A percentile compares a stretch with the other conserved stretches of the same genome.
phyloP scores from a whole-genome alignment of 2,888 invertebrate species.

The Troglohyphantes excavatus region DNA sequence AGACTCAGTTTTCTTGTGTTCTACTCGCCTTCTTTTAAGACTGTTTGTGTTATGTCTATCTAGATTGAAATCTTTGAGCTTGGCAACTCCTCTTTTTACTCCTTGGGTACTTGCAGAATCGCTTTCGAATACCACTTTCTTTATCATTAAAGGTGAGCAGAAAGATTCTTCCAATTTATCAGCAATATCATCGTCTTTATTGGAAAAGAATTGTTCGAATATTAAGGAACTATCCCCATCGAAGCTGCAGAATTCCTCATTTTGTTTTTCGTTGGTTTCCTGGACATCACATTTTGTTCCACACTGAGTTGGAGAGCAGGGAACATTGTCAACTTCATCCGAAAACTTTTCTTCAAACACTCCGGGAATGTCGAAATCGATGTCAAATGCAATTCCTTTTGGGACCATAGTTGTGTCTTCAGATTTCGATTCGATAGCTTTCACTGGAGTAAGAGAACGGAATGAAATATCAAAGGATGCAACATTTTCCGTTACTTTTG shows the following conservation, averaged over 20 bases:
- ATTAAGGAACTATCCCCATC: constrained; percentile 30
- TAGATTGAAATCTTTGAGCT: background rate
- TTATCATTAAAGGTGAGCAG: constrained; percentile 46
- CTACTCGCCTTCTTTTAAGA: background rate
- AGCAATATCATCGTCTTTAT: background rate
- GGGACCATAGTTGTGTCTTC: background rate
- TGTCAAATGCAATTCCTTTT: constrained; percentile 50
- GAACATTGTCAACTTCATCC: background rate
- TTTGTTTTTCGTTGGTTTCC: background rate
- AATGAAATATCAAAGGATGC: constrained; percentile 22
- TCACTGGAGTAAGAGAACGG: too few relatives aligned
- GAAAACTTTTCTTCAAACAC: constrained; percentile 15
- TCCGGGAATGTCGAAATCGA: constrained; percentile 53
- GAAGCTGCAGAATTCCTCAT: background rate
- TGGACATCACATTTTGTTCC: background rate
- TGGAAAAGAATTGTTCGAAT: constrained; percentile 39
- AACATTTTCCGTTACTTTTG: background rate
- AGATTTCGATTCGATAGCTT: background rate
- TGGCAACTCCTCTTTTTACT: background rate
- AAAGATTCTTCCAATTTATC: constrained; percentile 38
- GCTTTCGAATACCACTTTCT: constrained; percentile 52
- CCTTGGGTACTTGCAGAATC: background rate
- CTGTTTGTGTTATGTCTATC: background rate
- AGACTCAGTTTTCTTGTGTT: constrained; percentile 2
- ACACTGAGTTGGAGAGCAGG: too few relatives aligned